Evolutionary conservation across 2,113 vertebrate species (phyloP).

Genomic region (Lepidothrix coronata): DNA sequence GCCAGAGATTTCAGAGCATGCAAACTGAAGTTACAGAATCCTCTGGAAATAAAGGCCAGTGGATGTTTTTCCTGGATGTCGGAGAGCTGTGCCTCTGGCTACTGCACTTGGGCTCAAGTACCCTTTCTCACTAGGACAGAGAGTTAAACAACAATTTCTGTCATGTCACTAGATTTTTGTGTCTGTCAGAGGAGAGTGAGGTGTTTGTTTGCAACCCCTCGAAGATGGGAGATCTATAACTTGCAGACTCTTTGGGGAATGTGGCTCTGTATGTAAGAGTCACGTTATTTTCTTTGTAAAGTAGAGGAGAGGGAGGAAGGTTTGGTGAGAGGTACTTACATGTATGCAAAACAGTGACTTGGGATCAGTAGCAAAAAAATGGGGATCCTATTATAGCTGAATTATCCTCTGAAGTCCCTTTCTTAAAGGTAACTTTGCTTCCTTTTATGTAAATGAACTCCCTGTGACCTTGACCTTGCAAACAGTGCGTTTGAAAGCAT

Average conservation of each 20-base stretch:
- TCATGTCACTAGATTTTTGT: neutral
- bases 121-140: neutral
- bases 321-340: neutral
- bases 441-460: neutral
- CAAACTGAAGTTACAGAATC: neutral
- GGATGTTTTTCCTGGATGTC: neutral
- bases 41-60: neutral
- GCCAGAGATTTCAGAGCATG: neutral
- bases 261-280: fast-evolving
- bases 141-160: neutral
- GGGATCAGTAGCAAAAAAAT: neutral
- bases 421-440: neutral
- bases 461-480: neutral
- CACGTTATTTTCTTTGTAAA: neutral
- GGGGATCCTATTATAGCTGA: neutral
- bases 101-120: neutral
- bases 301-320: neutral
- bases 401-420: neutral
- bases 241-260: neutral
- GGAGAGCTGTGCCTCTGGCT: neutral
- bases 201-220: neutral
- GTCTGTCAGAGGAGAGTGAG: neutral
- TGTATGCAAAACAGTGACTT: neutral
- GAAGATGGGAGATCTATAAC: neutral
- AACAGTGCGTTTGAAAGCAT: neutral